Conservation (phyloP, 2,113 vertebrate species). For the Cyprinodon tularosa region DNA sequence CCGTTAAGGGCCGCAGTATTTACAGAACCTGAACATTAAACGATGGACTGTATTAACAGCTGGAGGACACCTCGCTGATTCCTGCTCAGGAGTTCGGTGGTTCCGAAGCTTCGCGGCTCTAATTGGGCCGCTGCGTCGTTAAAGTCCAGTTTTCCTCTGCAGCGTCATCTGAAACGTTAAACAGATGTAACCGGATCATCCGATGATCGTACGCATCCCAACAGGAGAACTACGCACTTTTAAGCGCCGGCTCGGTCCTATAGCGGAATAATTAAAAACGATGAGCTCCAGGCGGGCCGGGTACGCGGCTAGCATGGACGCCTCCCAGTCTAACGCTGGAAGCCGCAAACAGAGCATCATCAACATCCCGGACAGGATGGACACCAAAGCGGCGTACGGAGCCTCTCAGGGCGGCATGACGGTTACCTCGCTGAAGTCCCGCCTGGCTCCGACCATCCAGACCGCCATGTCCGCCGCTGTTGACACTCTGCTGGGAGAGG, state of each 20-base stretch:
- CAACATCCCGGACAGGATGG: conserved; percentile 60
- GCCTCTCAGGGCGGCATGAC: conserved; percentile 68
- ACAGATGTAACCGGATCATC: conserved; percentile 1
- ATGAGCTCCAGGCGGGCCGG: conserved; percentile 71
- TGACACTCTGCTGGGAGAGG: conserved; percentile 80
- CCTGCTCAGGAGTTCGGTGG: too few relatives aligned
- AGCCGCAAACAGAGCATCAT: conserved; percentile 75
- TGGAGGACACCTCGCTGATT: not conserved
- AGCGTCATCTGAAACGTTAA: not conserved
- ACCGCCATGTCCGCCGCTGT: conserved; percentile 81
- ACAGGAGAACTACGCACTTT: not conserved
- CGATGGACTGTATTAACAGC: not conserved
- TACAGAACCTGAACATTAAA: not conserved
- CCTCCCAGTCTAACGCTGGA: conserved; percentile 50
- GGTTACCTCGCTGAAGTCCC: conserved; percentile 77
- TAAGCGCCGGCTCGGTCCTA: not conserved
- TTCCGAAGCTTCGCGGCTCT: not conserved
- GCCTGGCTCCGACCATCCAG: conserved; percentile 80
- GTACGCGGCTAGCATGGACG: conserved; percentile 65
- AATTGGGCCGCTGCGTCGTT: not conserved
- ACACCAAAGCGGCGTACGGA: conserved; percentile 60
- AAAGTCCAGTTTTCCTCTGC: conserved; percentile 34
- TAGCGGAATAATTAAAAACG: not conserved
- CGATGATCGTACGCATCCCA: not conserved
- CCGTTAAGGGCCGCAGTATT: not conserved